These are phyloP conservation scores for Coecobrya sp. DNA, from an alignment of 2,888 invertebrate species.

Conservation along the genomic window DNA sequence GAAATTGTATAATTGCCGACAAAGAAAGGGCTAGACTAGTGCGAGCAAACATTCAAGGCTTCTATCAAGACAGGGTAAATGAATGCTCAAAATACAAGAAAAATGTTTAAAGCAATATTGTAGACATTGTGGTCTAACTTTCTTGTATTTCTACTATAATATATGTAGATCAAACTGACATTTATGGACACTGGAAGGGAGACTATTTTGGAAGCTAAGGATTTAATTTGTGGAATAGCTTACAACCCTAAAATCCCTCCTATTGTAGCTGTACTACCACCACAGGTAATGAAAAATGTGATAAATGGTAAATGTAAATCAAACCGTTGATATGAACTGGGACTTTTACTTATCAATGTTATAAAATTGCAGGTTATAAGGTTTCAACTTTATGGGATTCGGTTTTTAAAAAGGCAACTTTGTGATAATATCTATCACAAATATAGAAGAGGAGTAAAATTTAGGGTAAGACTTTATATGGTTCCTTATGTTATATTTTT, in stretches of 20 bases:
- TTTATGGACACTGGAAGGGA: conserved; percentile 45
- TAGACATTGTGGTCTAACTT: too few species aligned
- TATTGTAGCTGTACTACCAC: conserved; percentile 7
- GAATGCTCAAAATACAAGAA: not conserved
- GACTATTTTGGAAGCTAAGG: not conserved
- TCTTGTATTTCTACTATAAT: too few species aligned
- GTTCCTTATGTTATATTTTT: too few species aligned
- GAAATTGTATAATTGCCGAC: not conserved
- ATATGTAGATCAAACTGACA: not conserved
- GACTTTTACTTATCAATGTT: too few species aligned
- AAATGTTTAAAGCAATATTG: too few species aligned
- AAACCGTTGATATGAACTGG: too few species aligned
- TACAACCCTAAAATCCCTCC: not conserved
- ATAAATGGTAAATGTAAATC: too few species aligned
- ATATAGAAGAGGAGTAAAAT: not conserved
- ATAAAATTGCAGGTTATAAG: not conserved
- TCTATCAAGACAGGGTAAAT: not conserved
- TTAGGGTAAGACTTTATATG: not conserved
- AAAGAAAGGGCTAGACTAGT: not conserved
- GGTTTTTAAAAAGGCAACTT: not conserved
- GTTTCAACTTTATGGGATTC: not conserved
- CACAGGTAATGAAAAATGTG: conserved; percentile 46
- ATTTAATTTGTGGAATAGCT: conserved; percentile 35
- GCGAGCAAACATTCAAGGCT: not conserved
- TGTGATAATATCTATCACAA: not conserved